Conservation (phyloP, 1,140 invertebrate genomes). For the Eurosta solidaginis region DNA sequence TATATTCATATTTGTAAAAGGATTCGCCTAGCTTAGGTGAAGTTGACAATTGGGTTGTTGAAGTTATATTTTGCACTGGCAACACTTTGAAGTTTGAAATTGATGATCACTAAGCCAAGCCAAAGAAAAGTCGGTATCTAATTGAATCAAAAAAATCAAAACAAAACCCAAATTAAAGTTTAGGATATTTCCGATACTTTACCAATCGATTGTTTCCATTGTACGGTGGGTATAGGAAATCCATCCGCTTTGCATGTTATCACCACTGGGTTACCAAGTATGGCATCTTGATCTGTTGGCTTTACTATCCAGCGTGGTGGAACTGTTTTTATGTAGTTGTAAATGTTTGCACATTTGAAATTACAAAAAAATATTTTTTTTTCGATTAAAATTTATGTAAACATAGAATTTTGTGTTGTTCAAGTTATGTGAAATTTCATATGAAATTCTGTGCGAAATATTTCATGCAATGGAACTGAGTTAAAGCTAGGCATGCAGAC, state of each 20-base stretch:
- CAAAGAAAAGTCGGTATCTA: too few relatives aligned
- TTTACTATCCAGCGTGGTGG: constrained; percentile 82
- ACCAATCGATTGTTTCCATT: constrained; percentile 71
- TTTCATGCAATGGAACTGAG: neutral
- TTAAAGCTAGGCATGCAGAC: neutral
- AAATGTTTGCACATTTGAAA: neutral
- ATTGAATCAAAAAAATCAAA: neutral
- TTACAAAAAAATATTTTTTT: neutral
- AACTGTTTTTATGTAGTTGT: constrained; percentile 69
- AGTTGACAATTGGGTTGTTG: too few relatives aligned
- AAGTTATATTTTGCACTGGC: too few relatives aligned
- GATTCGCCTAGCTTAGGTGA: too few relatives aligned
- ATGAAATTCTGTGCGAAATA: constrained; percentile 22
- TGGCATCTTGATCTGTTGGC: constrained; percentile 74
- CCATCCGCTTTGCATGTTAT: constrained; percentile 78
- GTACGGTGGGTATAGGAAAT: constrained; percentile 74
- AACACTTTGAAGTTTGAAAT: too few relatives aligned
- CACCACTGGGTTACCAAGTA: constrained; percentile 71
- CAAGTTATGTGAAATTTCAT: neutral
- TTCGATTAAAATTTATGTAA: neutral
- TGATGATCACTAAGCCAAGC: too few relatives aligned
- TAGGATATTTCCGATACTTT: too few relatives aligned
- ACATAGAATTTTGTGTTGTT: neutral
- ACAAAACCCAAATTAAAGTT: neutral
- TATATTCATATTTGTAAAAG: too few relatives aligned